Evolutionary conservation across 2,888 invertebrate species (phyloP).

Genomic region (Crocallis elinguaria): DNA sequence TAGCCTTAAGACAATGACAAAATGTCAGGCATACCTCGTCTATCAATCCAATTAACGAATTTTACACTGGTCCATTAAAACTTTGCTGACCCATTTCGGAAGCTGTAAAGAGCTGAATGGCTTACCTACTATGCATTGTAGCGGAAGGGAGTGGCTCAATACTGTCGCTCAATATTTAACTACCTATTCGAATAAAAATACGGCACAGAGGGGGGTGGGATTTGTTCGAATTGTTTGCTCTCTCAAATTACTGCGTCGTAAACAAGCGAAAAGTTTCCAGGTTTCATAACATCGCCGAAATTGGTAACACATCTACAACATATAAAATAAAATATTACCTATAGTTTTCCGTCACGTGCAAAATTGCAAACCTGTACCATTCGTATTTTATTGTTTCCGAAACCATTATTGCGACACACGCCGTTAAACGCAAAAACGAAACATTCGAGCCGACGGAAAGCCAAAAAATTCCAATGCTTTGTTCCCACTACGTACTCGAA

Average conservation of each 20-base stretch:
- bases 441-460: slow-evolving; percentile 44
- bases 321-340: slow-evolving; percentile 20
- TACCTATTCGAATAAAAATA: slow-evolving; percentile 30
- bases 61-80: slow-evolving; percentile 68
- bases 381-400: slow-evolving; percentile 64
- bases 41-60: slow-evolving; percentile 68
- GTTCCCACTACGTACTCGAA: slow-evolving; percentile 43
- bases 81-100: slow-evolving; percentile 57
- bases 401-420: slow-evolving; percentile 64
- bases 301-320: slow-evolving; percentile 12
- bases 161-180: slow-evolving; percentile 24
- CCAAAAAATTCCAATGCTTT: slow-evolving; percentile 47
- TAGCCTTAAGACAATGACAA: slow-evolving; percentile 48
- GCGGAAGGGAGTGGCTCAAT: slow-evolving; percentile 31
- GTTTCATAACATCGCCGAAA: slow-evolving; percentile 17
- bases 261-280: slow-evolving; percentile 15
- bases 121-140: slow-evolving; percentile 34
- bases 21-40: slow-evolving; percentile 57
- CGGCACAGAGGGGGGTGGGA: slow-evolving; percentile 15
- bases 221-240: slow-evolving; percentile 16
- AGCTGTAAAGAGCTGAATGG: slow-evolving; percentile 53
- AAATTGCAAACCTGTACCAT: slow-evolving; percentile 51
- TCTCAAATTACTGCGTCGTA: slow-evolving; percentile 13
- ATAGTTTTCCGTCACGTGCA: slow-evolving; percentile 27
- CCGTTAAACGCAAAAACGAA: slow-evolving; percentile 66